Evolutionary conservation across 1,140 invertebrate species (phyloP).

Genomic region (Drosophila rhopaloa): DNA sequence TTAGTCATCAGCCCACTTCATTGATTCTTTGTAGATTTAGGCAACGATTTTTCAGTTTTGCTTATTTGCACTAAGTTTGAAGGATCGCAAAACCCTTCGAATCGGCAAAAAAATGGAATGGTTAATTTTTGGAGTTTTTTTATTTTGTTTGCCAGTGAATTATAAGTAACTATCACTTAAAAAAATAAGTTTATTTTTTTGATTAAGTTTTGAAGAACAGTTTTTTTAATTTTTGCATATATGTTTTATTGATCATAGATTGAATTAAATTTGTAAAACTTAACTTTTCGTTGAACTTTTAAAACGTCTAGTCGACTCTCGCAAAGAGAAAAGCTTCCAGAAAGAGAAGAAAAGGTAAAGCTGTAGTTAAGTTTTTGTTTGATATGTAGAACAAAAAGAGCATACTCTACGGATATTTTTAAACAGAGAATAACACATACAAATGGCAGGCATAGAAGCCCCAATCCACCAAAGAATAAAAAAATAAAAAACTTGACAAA

Average conservation of each 20-base stretch:
- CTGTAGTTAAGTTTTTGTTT: constrained; percentile 72
- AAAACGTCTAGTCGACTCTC: constrained; percentile 57
- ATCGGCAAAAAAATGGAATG: background rate
- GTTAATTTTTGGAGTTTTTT: constrained; percentile 14
- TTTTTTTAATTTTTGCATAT: constrained; percentile 7
- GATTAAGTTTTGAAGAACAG: constrained; percentile 6
- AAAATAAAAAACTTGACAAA: constrained; percentile 55
- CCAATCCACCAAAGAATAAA: constrained; percentile 58
- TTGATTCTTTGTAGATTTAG: background rate
- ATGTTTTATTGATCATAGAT: constrained; percentile 17
- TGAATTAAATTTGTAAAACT: constrained; percentile 8
- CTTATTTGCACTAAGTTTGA: constrained; percentile 1
- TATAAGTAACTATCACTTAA: constrained; percentile 1
- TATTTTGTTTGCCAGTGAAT: constrained; percentile 14
- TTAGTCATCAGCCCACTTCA: constrained; percentile 11
- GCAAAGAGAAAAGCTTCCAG: constrained; percentile 38
- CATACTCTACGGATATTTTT: constrained; percentile 58
- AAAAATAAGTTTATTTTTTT: constrained; percentile 5
- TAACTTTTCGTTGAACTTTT: constrained; percentile 36
- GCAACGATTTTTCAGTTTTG: constrained; percentile 1
- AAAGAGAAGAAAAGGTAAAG: constrained; percentile 38
- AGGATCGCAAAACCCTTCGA: too few relatives aligned
- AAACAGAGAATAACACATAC: constrained; percentile 41
- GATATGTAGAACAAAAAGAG: constrained; percentile 26
- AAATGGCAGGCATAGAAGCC: constrained; percentile 38